Percentiles rank a stretch among this genome's conserved stretches.
phyloP scores from a whole-genome alignment of 2,113 vertebrate genomes.

The Chaetodon auriga region DNA sequence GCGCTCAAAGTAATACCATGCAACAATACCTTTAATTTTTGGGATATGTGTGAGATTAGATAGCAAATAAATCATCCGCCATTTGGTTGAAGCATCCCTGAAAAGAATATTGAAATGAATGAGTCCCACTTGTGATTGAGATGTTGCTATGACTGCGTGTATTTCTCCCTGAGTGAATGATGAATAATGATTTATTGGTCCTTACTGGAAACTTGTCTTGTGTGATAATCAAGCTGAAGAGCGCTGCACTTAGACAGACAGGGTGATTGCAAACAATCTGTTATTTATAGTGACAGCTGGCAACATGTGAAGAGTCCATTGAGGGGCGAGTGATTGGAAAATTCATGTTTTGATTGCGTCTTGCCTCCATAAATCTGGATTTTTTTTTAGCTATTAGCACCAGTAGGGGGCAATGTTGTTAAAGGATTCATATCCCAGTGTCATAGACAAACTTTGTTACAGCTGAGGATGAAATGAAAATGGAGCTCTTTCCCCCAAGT shows the following conservation, averaged over 20 bases:
- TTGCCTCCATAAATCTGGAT: background rate
- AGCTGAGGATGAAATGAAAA: constrained; percentile 33
- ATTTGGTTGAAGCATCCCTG: constrained; percentile 33
- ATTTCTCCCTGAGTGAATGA: constrained; percentile 34
- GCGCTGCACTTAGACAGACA: constrained; percentile 21
- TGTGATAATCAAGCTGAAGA: constrained; percentile 57
- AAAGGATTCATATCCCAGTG: constrained; percentile 75
- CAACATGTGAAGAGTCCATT: constrained; percentile 34
- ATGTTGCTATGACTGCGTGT: background rate
- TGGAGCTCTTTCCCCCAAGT: constrained; percentile 26
- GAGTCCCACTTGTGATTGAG: constrained; percentile 28
- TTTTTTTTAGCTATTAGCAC: background rate
- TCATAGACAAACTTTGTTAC: constrained; percentile 62
- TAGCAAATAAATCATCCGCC: constrained; percentile 46
- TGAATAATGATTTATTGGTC: constrained; percentile 49
- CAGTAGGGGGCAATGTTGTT: constrained; percentile 76
- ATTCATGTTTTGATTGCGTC: constrained; percentile 32
- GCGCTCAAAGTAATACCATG: constrained; percentile 34
- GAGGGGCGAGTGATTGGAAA: constrained; percentile 25
- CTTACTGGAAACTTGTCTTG: constrained; percentile 36
- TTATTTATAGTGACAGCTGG: constrained; percentile 45
- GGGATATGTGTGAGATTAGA: constrained; percentile 33
- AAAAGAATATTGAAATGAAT: constrained; percentile 35
- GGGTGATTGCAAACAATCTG: constrained; percentile 48
- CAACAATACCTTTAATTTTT: constrained; percentile 58